A percentile compares a stretch with the other conserved stretches of the same genome.
phyloP scores from a whole-genome alignment of 2,888 invertebrate genomes.

The Allacma fusca region DNA sequence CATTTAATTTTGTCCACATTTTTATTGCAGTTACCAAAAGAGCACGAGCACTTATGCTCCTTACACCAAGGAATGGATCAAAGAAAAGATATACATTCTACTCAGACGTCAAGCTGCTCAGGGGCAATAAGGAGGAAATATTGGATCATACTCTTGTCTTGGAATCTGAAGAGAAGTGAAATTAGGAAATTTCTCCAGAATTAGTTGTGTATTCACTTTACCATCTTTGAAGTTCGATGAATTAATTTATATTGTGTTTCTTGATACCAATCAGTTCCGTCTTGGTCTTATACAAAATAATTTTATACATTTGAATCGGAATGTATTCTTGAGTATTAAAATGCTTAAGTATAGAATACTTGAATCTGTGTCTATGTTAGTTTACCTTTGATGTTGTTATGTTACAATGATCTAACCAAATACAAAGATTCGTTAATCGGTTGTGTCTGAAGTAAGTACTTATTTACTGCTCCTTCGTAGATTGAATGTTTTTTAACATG shows the following conservation, averaged over 20 bases:
- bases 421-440: no score
- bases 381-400: no score
- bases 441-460: no score
- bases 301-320: no score
- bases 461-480: no score
- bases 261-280: neutral
- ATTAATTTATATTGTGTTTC: neutral
- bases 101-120: constrained; percentile 83
- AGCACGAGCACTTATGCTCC: constrained; percentile 95
- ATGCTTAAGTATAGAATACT: no score
- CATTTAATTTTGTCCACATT: no score
- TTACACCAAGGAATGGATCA: constrained; percentile 99
- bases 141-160: neutral
- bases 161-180: neutral
- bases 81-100: constrained; percentile 96
- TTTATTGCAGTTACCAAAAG: constrained; percentile 78
- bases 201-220: neutral
- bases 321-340: no score
- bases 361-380: no score
- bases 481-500: no score
- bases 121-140: constrained; percentile 23
- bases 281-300: neutral
- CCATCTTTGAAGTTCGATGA: neutral
- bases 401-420: no score
- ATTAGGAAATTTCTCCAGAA: neutral